phyloP scores from a whole-genome alignment of 2,113 vertebrate species.

The Rhinolophus ferrumequinum region DNA sequence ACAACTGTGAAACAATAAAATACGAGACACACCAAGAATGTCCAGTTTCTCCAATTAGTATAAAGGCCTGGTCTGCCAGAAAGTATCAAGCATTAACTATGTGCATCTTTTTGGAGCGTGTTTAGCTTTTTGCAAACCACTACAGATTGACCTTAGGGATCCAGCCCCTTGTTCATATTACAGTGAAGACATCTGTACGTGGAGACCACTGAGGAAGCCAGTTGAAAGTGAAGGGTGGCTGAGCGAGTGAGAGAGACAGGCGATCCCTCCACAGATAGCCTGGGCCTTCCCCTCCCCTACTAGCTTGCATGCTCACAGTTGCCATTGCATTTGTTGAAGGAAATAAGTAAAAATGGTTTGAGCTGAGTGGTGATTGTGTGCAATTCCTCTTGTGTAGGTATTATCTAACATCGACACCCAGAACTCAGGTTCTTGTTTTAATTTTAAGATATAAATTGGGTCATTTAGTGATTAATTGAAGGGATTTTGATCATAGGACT shows the following conservation, averaged over 20 bases:
- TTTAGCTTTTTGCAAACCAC: background rate
- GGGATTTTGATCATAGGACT: background rate
- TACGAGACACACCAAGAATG: background rate
- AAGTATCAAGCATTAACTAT: background rate
- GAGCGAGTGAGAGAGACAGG: background rate
- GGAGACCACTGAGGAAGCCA: background rate
- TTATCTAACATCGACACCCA: background rate
- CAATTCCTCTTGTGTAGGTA: background rate
- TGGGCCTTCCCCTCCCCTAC: fast-evolving
- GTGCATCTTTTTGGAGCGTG: background rate
- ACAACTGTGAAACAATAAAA: background rate
- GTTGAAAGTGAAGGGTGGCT: background rate
- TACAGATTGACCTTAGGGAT: background rate
- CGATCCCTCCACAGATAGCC: fast-evolving
- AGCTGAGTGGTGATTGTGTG: no score
- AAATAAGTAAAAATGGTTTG: background rate
- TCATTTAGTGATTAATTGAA: background rate
- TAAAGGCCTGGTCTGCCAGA: background rate
- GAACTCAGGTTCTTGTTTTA: background rate
- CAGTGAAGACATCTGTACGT: background rate
- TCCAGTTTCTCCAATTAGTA: background rate
- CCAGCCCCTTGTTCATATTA: background rate
- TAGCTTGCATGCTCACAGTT: background rate
- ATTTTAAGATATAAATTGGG: background rate
- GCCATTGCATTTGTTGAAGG: background rate